phyloP scores from a whole-genome alignment of 1,140 invertebrate genomes.

The Ips typographus region DNA sequence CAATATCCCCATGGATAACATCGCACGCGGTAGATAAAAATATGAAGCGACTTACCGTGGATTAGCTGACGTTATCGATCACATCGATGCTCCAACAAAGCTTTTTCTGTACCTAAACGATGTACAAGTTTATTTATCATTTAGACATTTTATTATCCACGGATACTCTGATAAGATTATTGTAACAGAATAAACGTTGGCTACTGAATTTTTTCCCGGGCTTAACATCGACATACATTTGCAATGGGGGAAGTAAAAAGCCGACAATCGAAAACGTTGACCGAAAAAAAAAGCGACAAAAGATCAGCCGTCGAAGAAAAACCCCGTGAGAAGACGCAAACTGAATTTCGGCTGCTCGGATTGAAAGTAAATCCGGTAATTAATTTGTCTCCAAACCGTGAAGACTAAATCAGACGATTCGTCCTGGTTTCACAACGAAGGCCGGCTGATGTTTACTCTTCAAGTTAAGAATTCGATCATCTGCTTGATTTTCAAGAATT shows the following conservation, averaged over 20 bases:
- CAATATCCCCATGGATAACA: background rate
- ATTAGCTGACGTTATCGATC: conserved; percentile 1
- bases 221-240: background rate
- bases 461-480: background rate
- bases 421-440: background rate
- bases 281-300: too few relatives aligned
- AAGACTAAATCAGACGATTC: background rate
- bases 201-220: background rate
- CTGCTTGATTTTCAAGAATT: too few relatives aligned
- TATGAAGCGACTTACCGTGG: background rate
- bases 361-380: background rate
- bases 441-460: too few relatives aligned
- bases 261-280: too few relatives aligned
- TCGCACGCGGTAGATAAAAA: background rate
- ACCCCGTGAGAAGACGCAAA: too few relatives aligned
- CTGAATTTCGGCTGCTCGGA: background rate
- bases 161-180: too few relatives aligned
- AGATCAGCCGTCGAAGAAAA: too few relatives aligned
- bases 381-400: conserved; percentile 2
- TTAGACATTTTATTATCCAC: too few relatives aligned
- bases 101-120: too few relatives aligned
- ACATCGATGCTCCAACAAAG: background rate
- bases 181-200: background rate
- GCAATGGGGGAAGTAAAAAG: too few relatives aligned
- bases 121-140: too few relatives aligned